Base-by-base conservation (phyloP, 2,797 vertebrate genomes). In the Babyrousa celebensis region DNA sequence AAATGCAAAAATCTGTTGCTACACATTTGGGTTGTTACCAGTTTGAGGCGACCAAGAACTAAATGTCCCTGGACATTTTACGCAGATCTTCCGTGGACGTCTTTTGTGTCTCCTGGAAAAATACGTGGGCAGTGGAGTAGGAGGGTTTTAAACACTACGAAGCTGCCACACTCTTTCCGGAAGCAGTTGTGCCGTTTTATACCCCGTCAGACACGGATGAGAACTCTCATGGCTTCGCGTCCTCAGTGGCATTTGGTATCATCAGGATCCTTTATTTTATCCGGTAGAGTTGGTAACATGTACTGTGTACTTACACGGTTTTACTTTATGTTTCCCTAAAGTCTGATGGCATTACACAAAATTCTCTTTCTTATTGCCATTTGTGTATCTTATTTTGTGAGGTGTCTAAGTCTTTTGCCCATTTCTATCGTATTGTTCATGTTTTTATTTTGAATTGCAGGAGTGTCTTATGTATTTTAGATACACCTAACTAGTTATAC, bases 1-100 rank as follows among this genome's bases (percentile, higher is more conserved):
- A 95, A 87, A 89, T 89, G 62, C n/a, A 78, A 85, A 95, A 58
- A 23, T 72, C n/a, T 93, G 10, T 63, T 75, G 27, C 58, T 88
- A 29, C 58, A 56, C 68, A 91, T 89, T 12, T 91, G 63, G 43
- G 5, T 60, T 72, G n/a, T 83, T 87, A 83, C 36, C 65, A 91
- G 48, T 43, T 89, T 82, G 32, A 2, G n/a, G 40, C 54, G 62
- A 17, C 62, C 88, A 56, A 92, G 68, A 72, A 63, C 14, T 27
- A 74, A 94, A 78, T 14, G 72, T 48, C 29, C 78, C 25, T 72
- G 67, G 92, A 48, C 9, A 68, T 86, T 95, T 89, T 87, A 74
- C 12, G 18, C 17, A 86, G 85, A 56, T 92, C 25, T 62, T 95
- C 91, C 95, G n/a, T 95, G 63, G 10, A 68, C 16, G 75, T 65